phyloP scores from a whole-genome alignment of 2,888 invertebrate species.

The Hypomecis atomaria region DNA sequence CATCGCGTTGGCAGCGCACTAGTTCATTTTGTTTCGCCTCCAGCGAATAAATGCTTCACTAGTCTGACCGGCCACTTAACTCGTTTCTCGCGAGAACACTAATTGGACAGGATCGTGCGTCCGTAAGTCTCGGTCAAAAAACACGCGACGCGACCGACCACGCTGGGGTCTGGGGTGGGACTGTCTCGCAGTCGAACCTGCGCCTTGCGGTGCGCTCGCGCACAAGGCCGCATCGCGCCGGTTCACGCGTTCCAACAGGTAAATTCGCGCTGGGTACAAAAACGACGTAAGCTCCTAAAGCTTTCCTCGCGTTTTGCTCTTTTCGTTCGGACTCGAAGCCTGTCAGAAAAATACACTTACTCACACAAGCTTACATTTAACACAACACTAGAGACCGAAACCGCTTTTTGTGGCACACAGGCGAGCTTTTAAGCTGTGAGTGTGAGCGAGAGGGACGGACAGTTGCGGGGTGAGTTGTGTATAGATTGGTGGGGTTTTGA shows the following conservation, averaged over 20 bases:
- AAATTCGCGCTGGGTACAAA: conserved; percentile 66
- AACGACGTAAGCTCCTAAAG: conserved; percentile 71
- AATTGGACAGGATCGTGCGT: conserved; percentile 81
- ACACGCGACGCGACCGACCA: conserved; percentile 74
- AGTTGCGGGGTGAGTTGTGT: conserved; percentile 72
- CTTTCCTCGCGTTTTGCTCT: conserved; percentile 62
- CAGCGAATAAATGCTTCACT: conserved; percentile 66
- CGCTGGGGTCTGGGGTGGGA: conserved; percentile 81
- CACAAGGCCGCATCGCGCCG: conserved; percentile 84
- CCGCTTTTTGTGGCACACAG: conserved; percentile 80
- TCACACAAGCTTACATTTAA: conserved; percentile 64
- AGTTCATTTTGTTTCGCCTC: conserved; percentile 68
- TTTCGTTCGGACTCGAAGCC: conserved; percentile 63
- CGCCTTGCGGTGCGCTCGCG: conserved; percentile 84
- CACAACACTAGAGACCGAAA: conserved; percentile 69
- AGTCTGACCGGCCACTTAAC: conserved; percentile 81
- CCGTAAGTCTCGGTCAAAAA: conserved; percentile 58
- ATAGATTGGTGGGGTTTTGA: conserved; percentile 73
- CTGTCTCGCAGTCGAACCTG: conserved; percentile 79
- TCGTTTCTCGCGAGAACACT: conserved; percentile 82
- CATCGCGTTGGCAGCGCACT: conserved; percentile 65
- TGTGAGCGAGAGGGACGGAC: conserved; percentile 71
- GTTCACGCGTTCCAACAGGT: conserved; percentile 86
- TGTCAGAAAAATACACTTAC: conserved; percentile 80
- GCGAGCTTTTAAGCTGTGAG: conserved; percentile 69